Percentiles rank a stretch among this genome's conserved stretches.
Conservation (phyloP, 2,797 vertebrate genomes). For the Lepus townsendii region DNA sequence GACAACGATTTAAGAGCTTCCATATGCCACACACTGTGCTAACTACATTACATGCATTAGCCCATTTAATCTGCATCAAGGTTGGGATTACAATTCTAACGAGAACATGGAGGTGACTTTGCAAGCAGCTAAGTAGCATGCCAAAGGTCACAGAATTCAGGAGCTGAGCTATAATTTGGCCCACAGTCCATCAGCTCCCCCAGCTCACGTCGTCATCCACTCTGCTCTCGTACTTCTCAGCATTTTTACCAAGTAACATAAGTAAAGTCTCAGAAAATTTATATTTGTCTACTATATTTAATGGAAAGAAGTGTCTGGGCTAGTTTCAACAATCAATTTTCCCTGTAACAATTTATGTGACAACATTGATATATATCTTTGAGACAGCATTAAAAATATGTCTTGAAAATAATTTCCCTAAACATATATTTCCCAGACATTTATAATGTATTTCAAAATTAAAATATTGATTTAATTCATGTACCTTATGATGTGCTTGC, state of each 20-base stretch:
- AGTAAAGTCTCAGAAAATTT: constrained; percentile 57
- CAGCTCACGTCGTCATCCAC: not conserved
- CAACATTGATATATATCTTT: constrained; percentile 61
- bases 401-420: constrained; percentile 76
- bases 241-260: constrained; percentile 5
- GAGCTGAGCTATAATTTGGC: not conserved
- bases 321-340: constrained; percentile 66
- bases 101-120: not conserved
- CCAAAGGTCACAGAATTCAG: not conserved
- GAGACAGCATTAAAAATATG: constrained; percentile 73
- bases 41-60: not conserved
- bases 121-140: not conserved
- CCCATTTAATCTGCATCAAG: not conserved
- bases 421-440: constrained; percentile 79
- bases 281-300: constrained; percentile 54
- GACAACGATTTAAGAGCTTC: not conserved
- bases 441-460: constrained; percentile 82
- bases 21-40: not conserved
- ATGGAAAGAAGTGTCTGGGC: constrained; percentile 51
- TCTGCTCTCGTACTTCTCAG: not conserved
- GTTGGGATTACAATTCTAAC: not conserved
- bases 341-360: constrained; percentile 70
- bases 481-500: constrained; percentile 78
- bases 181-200: not conserved
- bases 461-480: constrained; percentile 85